These are phyloP conservation scores for Macaria notata DNA, from an alignment of 2,888 invertebrate genomes.

Conservation along the genomic window DNA sequence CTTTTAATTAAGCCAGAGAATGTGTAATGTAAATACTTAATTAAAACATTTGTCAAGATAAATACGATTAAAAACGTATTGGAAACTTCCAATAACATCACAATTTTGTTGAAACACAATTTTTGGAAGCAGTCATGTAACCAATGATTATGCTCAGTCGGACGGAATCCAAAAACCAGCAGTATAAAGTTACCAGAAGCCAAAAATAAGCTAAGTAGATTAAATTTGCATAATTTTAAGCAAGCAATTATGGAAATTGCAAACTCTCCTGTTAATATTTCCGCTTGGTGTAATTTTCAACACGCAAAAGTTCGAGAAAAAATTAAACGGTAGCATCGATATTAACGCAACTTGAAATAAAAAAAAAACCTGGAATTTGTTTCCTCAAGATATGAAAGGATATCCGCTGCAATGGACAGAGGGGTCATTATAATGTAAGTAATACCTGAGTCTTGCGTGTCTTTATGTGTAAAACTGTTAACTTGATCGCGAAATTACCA, in stretches of 20 bases:
- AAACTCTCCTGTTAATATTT: slow-evolving; percentile 43
- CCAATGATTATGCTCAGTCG: slow-evolving; percentile 1
- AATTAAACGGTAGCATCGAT: slow-evolving; percentile 65
- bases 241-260: slow-evolving; percentile 50
- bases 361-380: slow-evolving; percentile 42
- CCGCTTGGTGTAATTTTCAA: slow-evolving; percentile 63
- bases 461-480: slow-evolving; percentile 31
- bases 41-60: too few relatives aligned
- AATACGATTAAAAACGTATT: too few relatives aligned
- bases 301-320: slow-evolving; percentile 62
- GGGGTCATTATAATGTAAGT: slow-evolving; percentile 64
- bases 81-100: too few relatives aligned
- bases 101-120: too few relatives aligned
- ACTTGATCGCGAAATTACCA: slow-evolving; percentile 37
- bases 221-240: slow-evolving; percentile 48
- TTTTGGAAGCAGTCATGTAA: slow-evolving; percentile 1
- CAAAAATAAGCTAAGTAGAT: slow-evolving; percentile 34
- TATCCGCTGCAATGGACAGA: slow-evolving; percentile 66
- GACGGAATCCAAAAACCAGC: slow-evolving; percentile 19
- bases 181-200: slow-evolving; percentile 26
- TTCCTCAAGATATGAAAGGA: slow-evolving; percentile 70
- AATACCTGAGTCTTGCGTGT: slow-evolving; percentile 47
- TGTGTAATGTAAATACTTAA: too few relatives aligned
- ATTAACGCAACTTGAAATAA: slow-evolving; percentile 29
- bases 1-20: too few relatives aligned